Base-by-base conservation (phyloP, 1,140 invertebrate genomes). In the Drosophila melanica region DNA sequence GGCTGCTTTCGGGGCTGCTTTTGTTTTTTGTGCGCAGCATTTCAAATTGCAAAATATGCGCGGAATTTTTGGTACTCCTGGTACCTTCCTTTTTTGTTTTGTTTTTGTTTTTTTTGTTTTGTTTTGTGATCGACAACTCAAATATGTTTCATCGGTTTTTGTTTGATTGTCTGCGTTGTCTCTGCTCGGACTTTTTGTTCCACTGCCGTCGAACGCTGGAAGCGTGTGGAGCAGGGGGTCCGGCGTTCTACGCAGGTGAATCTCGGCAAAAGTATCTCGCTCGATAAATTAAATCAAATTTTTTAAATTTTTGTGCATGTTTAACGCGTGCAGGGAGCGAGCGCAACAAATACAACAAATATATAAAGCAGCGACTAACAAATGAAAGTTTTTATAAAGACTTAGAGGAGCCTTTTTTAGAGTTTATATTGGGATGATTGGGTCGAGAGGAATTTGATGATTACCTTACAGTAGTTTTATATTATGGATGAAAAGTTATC, bases 281-380 rank as follows among this genome's bases (percentile, higher is more conserved):
- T 55, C 70, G 82, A 72, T 82, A 86, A 86, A 86, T 85, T 86
- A 87, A 86, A 87, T 86, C 81, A 82, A 67, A 86, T 86, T 78
- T 75, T 76, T 81, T 14, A 70, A 42, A 86, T 82, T 82, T 73
- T 86, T 82, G 66, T 66, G 82, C 64, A 69, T 69, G 59, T 79
- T 67, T 64, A 86, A 81, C 79, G 82, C 81, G 82, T 78, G 70
- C 74, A 81, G 59, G 59, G 69, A 81, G 58, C 55, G 57, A 71
- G 78, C 54, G 39, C 72, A 64, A 47, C 45, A 41, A 50, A 39
- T 35, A 3, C 27, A 20, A 51, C 27, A 23, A 51, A 16, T 23
- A 47, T 8, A 47, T 2, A n/a, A 30, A 9, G 4, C 18, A 45
- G 20, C 2, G 33, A 35, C 33, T 23, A 35, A 35, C 33, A 35